Evolutionary conservation across 1,140 invertebrate species (phyloP).

Genomic region (Telenomus remus): DNA sequence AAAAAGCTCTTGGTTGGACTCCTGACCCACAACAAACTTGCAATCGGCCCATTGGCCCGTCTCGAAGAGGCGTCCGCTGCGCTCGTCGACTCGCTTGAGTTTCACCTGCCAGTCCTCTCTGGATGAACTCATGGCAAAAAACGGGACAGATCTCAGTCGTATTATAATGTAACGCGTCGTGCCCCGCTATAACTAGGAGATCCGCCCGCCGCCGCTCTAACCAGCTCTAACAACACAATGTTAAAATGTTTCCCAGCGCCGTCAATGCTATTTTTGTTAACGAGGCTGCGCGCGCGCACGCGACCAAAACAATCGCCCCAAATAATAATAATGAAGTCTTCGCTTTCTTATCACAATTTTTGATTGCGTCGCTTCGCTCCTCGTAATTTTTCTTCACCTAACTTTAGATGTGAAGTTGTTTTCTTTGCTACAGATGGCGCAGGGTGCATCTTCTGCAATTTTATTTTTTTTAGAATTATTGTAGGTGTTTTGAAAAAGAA

Average conservation of each 20-base stretch:
- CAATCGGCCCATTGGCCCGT: conserved; percentile 88
- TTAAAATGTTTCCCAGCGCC: neutral
- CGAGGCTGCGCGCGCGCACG: neutral
- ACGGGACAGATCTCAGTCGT: neutral
- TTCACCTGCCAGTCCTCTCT: conserved; percentile 83
- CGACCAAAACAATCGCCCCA: neutral
- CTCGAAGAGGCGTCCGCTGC: conserved; percentile 82
- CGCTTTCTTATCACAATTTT: no score
- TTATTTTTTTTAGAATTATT: no score
- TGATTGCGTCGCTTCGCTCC: no score
- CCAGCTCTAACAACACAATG: no score
- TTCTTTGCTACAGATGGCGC: no score
- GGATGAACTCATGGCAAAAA: conserved; percentile 22
- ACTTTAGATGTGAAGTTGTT: no score
- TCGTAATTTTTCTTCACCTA: no score
- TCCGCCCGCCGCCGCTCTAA: neutral
- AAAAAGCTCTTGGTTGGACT: conserved; percentile 82
- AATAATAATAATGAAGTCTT: no score
- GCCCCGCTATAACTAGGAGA: neutral
- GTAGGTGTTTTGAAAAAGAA: no score
- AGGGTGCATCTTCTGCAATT: no score
- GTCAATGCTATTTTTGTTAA: conserved; percentile 17
- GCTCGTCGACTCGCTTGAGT: conserved; percentile 81
- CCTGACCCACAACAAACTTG: conserved; percentile 87
- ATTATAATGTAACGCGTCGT: neutral